Evolutionary conservation across 2,113 vertebrate genomes (phyloP).

Genomic region (Xiphophorus hellerii): DNA sequence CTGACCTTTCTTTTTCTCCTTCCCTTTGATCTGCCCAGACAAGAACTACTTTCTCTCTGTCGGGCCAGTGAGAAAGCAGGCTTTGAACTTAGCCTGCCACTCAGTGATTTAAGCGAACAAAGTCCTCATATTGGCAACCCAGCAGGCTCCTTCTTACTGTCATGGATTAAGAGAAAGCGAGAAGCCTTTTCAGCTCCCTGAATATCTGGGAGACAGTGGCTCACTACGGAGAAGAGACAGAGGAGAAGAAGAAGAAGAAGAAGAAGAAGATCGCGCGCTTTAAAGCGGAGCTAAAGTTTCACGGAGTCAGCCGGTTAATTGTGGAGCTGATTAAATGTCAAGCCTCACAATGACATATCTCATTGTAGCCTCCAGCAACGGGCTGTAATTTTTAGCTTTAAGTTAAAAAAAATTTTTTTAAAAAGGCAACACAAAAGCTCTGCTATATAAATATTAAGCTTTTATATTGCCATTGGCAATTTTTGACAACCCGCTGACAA

Average conservation of each 20-base stretch:
- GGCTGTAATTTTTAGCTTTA: conserved; percentile 25
- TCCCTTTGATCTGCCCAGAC: conserved; percentile 78
- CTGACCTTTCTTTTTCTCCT: conserved; percentile 75
- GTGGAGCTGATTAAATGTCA: conserved; percentile 39
- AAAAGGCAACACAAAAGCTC: conserved; percentile 8
- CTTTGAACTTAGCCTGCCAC: conserved; percentile 77
- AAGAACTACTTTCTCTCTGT: conserved; percentile 67
- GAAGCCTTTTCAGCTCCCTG: conserved; percentile 40
- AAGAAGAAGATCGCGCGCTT: conserved; percentile 31
- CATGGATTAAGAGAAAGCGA: conserved; percentile 62
- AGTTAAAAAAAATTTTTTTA: not conserved
- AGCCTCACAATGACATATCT: conserved; percentile 27
- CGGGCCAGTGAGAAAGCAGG: conserved; percentile 61
- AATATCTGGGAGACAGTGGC: conserved; percentile 34
- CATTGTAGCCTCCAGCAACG: conserved; percentile 23
- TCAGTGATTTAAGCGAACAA: conserved; percentile 66
- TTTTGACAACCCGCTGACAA: not conserved
- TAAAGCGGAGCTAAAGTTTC: conserved; percentile 22
- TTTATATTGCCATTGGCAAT: not conserved
- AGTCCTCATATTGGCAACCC: conserved; percentile 46
- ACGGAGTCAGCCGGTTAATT: conserved; percentile 32
- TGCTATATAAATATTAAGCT: not conserved
- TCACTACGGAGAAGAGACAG: conserved; percentile 3
- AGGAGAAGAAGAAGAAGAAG: not conserved
- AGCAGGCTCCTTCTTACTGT: conserved; percentile 44